Evolutionary conservation across 2,113 vertebrate species (phyloP), one percentile per base, ranked within the genome.

Genomic region (human (Homo sapiens)): DNA sequence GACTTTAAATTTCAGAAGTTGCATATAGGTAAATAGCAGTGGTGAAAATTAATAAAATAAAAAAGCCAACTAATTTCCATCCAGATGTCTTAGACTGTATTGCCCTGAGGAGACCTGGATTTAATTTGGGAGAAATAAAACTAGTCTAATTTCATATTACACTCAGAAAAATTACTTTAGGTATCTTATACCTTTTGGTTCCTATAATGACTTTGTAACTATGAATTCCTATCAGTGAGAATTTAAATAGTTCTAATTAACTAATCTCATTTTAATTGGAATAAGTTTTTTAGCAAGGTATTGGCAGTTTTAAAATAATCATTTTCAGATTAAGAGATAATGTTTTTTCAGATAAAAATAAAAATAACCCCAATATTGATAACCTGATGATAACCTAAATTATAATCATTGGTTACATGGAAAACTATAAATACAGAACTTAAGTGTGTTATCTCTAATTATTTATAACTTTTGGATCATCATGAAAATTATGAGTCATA

Each of bases 121-220:
- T 96, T 97, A 93, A 94, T 91, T 95, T 80, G 50, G 18, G 52
- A 72, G 40, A 97, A 93, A 57, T 92, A 86, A 93, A 97, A 81
- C 50, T 85, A 22, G 6, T 83, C 16, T 43, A 76, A 94, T 92
- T 93, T 91, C 55, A 89, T 80, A 86, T 89, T 79, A 93, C 48
- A 86, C 5, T 89, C 40, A 93, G 27, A 91, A 91, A 70, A 75
- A 97, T 91, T 93, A 22, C 45, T 27, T 94, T 83, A 93, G 18
- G 32, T 96, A 22, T 90, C 23, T 95, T 40, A 20, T 68, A 55
- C 11, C 3, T 68, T 85, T 55, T 16, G 72, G 13, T 85, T 87
- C 52, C 45, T 66, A 17, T n/a, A 72, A 89, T 13, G 43, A 88
- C 13, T 68, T 79, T 76, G 2, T 40, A 89, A 50, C 22, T 88